phyloP scores from a whole-genome alignment of 2,888 invertebrate species.

The Notocelia uddmanniana region DNA sequence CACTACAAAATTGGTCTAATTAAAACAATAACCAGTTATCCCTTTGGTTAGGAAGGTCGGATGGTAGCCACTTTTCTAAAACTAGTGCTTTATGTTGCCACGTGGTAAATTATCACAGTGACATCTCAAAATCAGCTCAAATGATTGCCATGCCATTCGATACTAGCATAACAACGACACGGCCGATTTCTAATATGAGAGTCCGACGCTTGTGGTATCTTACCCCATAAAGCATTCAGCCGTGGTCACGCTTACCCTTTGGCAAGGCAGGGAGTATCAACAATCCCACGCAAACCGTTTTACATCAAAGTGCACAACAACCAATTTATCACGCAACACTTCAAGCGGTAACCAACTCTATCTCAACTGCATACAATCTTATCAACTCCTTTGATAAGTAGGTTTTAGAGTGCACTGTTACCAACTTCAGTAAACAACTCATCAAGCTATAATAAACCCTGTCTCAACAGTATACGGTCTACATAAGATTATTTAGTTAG shows the following conservation, averaged over 20 bases:
- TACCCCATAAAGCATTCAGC: background rate
- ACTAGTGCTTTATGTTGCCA: no score
- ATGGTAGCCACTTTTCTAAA: no score
- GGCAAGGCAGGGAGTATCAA: background rate
- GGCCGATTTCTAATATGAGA: background rate
- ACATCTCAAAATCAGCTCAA: no score
- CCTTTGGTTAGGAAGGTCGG: no score
- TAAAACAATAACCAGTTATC: no score
- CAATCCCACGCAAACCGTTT: constrained; percentile 18
- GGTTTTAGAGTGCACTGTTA: background rate
- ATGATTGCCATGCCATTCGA: no score
- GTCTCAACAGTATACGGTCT: background rate
- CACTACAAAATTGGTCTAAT: no score
- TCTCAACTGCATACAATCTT: background rate
- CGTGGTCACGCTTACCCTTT: background rate
- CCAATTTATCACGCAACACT: background rate
- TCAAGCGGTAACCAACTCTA: background rate
- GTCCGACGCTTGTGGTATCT: background rate
- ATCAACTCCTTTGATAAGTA: background rate
- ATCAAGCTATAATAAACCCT: background rate
- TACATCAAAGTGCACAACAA: constrained; percentile 8
- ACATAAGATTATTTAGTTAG: background rate
- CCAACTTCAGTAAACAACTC: background rate
- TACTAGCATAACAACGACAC: no score
- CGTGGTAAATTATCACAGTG: no score